Conservation (phyloP, 2,113 vertebrate genomes). For the Stegostoma tigrinum region DNA sequence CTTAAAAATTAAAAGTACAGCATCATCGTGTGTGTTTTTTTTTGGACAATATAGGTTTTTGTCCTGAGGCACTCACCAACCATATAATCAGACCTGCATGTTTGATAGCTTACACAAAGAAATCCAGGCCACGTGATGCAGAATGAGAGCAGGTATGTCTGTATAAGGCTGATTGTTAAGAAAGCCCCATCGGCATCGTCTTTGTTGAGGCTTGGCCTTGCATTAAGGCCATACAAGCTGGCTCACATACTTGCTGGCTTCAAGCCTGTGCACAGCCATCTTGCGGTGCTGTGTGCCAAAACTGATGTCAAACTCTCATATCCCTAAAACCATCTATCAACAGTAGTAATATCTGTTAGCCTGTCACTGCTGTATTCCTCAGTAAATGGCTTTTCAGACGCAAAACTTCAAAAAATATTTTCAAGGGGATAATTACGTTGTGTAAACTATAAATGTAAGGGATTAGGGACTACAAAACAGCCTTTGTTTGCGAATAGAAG, state of each 20-base stretch:
- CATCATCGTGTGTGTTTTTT: not conserved
- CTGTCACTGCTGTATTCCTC: slow-evolving; percentile 34
- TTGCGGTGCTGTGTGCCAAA: slow-evolving; percentile 17
- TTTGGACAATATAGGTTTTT: slow-evolving; percentile 20
- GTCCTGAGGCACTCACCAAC: slow-evolving; percentile 9
- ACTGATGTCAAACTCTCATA: slow-evolving; percentile 40
- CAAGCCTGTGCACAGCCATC: slow-evolving; percentile 35
- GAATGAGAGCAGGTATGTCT: slow-evolving; percentile 22
- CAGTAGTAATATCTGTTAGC: slow-evolving; percentile 36
- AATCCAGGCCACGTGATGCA: slow-evolving; percentile 21
- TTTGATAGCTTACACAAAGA: slow-evolving; percentile 32
- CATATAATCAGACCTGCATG: slow-evolving; percentile 37
- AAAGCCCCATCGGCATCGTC: slow-evolving; percentile 28
- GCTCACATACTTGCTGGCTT: slow-evolving; percentile 42
- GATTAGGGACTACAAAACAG: slow-evolving; percentile 33
- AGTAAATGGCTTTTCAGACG: slow-evolving; percentile 6
- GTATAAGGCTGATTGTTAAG: slow-evolving; percentile 29
- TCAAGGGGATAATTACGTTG: slow-evolving; percentile 18
- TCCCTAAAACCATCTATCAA: slow-evolving; percentile 37
- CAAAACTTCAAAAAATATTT: slow-evolving; percentile 31
- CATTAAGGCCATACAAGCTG: slow-evolving; percentile 33
- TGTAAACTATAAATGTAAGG: slow-evolving; percentile 33
- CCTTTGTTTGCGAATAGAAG: slow-evolving; percentile 19
- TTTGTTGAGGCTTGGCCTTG: slow-evolving; percentile 37
- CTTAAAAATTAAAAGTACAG: slow-evolving; percentile 1